A percentile compares a stretch with the other conserved stretches of the same genome.
Conservation (phyloP, 2,113 vertebrate genomes). For the Atlantisia rogersi region DNA sequence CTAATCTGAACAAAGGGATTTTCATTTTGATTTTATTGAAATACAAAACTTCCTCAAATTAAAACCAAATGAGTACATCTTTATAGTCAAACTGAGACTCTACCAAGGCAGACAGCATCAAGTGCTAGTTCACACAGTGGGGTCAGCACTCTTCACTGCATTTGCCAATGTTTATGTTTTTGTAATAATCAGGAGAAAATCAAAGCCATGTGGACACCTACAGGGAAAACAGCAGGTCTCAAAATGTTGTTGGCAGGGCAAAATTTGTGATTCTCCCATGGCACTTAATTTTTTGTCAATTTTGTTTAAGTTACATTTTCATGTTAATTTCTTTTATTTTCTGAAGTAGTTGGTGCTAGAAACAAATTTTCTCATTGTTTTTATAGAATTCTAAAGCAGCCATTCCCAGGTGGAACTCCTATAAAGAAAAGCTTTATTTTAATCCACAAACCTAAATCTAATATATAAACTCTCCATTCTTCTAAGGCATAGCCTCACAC, state of each 20-base stretch:
- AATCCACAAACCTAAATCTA: slow-evolving; percentile 12
- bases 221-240: slow-evolving; percentile 56
- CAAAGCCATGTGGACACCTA: slow-evolving; percentile 72
- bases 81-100: slow-evolving; percentile 48
- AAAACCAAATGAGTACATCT: slow-evolving; percentile 57
- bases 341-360: not conserved
- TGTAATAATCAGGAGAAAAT: slow-evolving; percentile 72
- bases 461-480: slow-evolving; percentile 13
- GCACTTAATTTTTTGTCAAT: not conserved
- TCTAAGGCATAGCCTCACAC: slow-evolving; percentile 36
- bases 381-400: slow-evolving; percentile 16
- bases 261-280: slow-evolving; percentile 21
- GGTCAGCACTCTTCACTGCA: slow-evolving; percentile 31
- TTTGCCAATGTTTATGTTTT: slow-evolving; percentile 72
- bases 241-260: slow-evolving; percentile 30
- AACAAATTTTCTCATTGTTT: slow-evolving; percentile 27
- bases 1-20: not conserved
- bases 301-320: slow-evolving; percentile 31
- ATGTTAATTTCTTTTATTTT: slow-evolving; percentile 28
- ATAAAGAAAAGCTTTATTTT: slow-evolving; percentile 57
- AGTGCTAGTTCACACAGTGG: slow-evolving; percentile 31
- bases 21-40: slow-evolving; percentile 57
- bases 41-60: slow-evolving; percentile 60
- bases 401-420: slow-evolving; percentile 20
- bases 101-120: slow-evolving; percentile 15